Evolutionary conservation across 2,113 vertebrate genomes (phyloP), one percentile per base, ranked within the genome.

Genomic region (Vanacampus margaritifer): DNA sequence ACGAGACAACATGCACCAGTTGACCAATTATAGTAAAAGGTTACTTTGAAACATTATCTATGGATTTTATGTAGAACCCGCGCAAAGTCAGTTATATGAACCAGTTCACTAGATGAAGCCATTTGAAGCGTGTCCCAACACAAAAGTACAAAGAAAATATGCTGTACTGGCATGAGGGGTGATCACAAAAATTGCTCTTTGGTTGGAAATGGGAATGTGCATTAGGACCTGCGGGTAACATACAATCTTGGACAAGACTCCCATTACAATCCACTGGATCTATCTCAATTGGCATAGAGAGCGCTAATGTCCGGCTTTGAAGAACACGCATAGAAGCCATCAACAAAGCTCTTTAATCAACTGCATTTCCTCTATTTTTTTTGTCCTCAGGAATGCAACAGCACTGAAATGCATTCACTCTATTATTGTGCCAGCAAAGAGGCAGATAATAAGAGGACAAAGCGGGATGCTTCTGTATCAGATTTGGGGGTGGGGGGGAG

Each of bases 161-260:
- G n/a, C n/a, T n/a, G n/a, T n/a, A n/a, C 54, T 19, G 54, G 26
- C 26, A 17, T 32, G 16, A 28, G 26, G 26, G 32, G 54, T 6
- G 16, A 17, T 35, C 26, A 32, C 26, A 32, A 32, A 57, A 32
- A 57, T 23, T 32, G 16, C 14, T 17, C 5, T 32, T 32, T 9
- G 17, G 65, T 88, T 72, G 64, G 75, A 86, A 89, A 87, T 85
- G 84, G 80, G 80, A 70, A 71, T 14, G 58, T 81, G 77, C 82
- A 85, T 87, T 81, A 72, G 67, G 64, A 67, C 54, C 66, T 67
- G 43, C n/a, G 37, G 71, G 54, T 32, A 80, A 16, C 79, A 16
- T 17, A 57, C 54, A 9, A 6, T 32, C 26, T 57, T 32, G 54
- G 26, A 54, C 23, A 16, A 24, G 23, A 54, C 71, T 69, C 64